Evolutionary conservation across 2,888 invertebrate genomes (phyloP).

Genomic region (Mactromeris polynyma): DNA sequence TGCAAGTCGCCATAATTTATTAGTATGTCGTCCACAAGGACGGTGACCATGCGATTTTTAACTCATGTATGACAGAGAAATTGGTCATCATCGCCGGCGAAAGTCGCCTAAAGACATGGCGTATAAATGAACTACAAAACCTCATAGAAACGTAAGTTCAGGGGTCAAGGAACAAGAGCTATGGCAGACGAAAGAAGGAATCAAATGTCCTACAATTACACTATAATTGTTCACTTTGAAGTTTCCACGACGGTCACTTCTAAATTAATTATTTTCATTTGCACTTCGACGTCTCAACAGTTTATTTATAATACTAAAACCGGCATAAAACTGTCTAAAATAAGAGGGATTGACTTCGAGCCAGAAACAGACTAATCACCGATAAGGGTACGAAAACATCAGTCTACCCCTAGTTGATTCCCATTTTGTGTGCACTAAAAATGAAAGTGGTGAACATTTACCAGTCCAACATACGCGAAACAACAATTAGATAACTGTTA

Average conservation of each 20-base stretch:
- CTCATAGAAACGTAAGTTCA: not conserved
- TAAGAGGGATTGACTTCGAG: too few relatives aligned
- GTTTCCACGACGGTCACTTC: not conserved
- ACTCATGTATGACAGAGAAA: not conserved
- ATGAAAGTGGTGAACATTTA: too few relatives aligned
- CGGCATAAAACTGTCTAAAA: not conserved
- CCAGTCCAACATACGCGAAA: too few relatives aligned
- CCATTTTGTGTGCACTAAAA: too few relatives aligned
- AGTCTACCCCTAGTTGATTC: too few relatives aligned
- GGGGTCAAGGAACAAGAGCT: not conserved
- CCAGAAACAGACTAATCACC: too few relatives aligned
- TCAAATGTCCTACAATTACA: constrained; percentile 1
- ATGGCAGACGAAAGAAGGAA: not conserved
- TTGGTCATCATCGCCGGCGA: not conserved
- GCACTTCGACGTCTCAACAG: not conserved
- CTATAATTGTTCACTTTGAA: constrained; percentile 3
- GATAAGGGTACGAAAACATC: too few relatives aligned
- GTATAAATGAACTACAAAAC: not conserved
- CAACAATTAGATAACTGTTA: too few relatives aligned
- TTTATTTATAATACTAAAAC: not conserved
- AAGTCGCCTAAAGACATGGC: not conserved
- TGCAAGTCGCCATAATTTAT: constrained; percentile 32
- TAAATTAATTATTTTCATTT: constrained; percentile 16
- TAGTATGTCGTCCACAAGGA: not conserved
- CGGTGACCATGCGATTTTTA: constrained; percentile 16